Evolutionary conservation across 2,113 vertebrate species (phyloP), one percentile per base, ranked within the genome.

Genomic region (Diadophis punctatus): DNA sequence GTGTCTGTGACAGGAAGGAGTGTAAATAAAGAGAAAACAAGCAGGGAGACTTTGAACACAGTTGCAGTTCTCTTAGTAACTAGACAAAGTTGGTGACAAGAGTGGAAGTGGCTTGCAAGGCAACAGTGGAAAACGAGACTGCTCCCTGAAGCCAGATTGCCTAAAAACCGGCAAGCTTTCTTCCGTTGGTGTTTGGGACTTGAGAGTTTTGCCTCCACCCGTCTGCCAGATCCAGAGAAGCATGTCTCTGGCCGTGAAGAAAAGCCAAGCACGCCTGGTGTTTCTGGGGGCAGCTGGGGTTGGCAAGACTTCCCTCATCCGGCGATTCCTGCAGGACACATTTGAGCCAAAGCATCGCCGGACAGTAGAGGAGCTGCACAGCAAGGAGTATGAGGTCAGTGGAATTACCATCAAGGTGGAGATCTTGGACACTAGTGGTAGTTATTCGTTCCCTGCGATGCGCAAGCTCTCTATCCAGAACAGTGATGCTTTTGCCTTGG

Each of bases 371-470:
- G 98, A 99, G 98, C 96, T 99, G 94, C 98, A 99, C 97, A 98
- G 98, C 97, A 98, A 97, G 94, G 98, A 99, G 96, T 99, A 98
- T 0, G 98, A 99, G 95, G 97, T 98, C 49, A 97, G 97, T 0
- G 98, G 98, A 63, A 95, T 95, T 88, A 98, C 97, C 52, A 95
- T 99, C 94, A 98, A 96, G 23, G 96, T 99, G 88, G 98, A 99
- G 94, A 98, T 99, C 95, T 96, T 99, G 97, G 98, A 99, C 97
- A 99, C 98, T 94, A 98, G 98, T 0, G 98, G 98, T 80, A 99
- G 98, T 95, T 99, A 99, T 97, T 98, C 98, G 88, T 99, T 99
- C 97, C 98, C 98, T 0, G 98, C 98, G 92, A 99, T 99, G 98
- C 97, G 98, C 93, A 99, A 98, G 93, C 98, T 99, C 94, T 98